Evolutionary conservation across 2,113 vertebrate species (phyloP).

Genomic region (Pteronura brasiliensis): DNA sequence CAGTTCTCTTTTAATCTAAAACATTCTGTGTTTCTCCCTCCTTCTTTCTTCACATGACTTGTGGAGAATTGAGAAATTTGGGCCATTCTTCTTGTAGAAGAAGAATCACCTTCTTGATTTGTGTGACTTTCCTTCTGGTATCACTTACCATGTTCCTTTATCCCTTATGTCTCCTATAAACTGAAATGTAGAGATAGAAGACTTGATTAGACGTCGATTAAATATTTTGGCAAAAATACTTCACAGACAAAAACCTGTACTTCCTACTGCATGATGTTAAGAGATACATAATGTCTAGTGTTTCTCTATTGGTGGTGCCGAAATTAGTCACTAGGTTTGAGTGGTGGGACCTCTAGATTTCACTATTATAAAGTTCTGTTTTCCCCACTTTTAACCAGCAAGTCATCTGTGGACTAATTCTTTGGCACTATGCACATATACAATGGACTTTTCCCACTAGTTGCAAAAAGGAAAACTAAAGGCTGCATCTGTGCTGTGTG

Average conservation of each 20-base stretch:
- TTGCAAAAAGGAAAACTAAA: not conserved
- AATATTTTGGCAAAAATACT: not conserved
- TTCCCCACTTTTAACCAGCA: not conserved
- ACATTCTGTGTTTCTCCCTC: not conserved
- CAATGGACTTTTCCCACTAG: not conserved
- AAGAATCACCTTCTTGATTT: not conserved
- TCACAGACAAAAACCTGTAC: not conserved
- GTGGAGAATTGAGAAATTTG: slow-evolving; percentile 10
- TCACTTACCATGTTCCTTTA: not conserved
- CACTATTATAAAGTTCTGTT: not conserved
- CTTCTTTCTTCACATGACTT: not conserved
- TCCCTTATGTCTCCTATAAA: not conserved
- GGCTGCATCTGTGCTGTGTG: not conserved
- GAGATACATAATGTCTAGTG: not conserved
- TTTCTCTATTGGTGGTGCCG: not conserved
- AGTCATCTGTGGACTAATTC: not conserved
- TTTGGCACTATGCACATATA: not conserved
- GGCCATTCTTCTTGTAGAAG: not conserved
- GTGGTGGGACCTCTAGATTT: not conserved
- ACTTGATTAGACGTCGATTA: not conserved
- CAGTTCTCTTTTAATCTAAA: not conserved
- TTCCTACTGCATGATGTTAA: not conserved
- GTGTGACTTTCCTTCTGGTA: not conserved
- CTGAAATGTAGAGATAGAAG: not conserved
- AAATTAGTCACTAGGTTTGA: not conserved